Percentiles rank a stretch among this genome's conserved stretches.
Conservation (phyloP, 2,797 vertebrate genomes). For the Darevskia nairensis region DNA sequence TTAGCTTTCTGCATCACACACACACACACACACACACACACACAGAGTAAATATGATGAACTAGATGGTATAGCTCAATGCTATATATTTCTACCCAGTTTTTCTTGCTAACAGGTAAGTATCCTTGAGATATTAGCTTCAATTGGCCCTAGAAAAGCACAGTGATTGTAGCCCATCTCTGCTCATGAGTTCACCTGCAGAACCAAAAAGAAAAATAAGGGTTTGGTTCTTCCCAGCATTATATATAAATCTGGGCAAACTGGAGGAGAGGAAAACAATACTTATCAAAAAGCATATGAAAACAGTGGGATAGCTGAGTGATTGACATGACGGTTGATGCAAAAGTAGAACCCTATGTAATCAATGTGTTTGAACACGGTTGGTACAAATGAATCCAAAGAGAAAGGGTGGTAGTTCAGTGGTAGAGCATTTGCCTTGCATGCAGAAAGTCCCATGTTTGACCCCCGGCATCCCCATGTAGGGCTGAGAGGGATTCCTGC, state of each 20-base stretch:
- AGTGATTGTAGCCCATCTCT: background rate
- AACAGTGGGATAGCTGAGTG: background rate
- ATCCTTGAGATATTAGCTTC: background rate
- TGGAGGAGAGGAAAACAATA: background rate
- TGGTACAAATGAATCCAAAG: background rate
- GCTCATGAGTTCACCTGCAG: background rate
- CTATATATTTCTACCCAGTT: background rate
- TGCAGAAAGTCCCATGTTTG: no score
- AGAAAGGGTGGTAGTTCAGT: no score
- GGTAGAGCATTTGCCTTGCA: no score
- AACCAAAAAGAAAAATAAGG: background rate
- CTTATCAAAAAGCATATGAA: background rate
- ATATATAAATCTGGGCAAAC: background rate
- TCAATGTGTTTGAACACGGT: background rate
- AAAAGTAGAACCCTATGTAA: background rate
- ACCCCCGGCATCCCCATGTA: no score
- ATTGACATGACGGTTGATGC: background rate
- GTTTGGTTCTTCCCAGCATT: background rate
- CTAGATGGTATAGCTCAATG: background rate
- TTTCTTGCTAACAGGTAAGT: background rate
- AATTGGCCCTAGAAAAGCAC: background rate
- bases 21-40: background rate
- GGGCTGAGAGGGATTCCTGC: no score
- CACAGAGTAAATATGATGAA: background rate
- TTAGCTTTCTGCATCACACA: background rate